Percentiles rank a stretch among this genome's conserved stretches.
These are phyloP conservation scores for Corvus hawaiiensis DNA, from an alignment of 2,113 vertebrate species.

Conservation along the genomic window DNA sequence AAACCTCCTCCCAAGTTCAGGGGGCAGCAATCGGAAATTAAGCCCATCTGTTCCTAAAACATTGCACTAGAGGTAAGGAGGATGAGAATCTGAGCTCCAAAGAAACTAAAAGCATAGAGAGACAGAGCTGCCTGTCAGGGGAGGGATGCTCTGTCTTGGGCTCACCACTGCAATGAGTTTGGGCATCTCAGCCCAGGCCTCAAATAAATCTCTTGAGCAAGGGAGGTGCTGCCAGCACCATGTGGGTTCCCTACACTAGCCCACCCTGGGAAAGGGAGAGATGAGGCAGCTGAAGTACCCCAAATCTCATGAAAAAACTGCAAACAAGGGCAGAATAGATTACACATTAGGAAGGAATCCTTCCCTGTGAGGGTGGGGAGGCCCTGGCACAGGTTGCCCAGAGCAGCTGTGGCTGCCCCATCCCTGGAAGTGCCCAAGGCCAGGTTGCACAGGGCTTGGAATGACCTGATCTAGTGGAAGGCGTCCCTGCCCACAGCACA, in stretches of 20 bases:
- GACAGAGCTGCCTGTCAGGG: neutral
- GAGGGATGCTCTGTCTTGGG: neutral
- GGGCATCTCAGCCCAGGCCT: neutral
- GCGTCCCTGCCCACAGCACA: neutral
- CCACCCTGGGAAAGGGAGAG: neutral
- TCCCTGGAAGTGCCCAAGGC: neutral
- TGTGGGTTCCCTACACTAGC: neutral
- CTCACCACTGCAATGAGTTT: neutral
- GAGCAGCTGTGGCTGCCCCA: neutral
- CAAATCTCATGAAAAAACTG: neutral
- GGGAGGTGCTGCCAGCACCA: neutral
- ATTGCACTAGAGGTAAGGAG: neutral
- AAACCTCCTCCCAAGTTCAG: neutral
- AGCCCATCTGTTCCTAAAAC: constrained; percentile 36
- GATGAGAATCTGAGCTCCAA: neutral
- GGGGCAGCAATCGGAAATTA: constrained; percentile 25
- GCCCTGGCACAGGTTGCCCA: neutral
- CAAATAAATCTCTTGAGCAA: neutral
- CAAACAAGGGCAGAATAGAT: neutral
- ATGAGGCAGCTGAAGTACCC: neutral
- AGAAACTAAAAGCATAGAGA: neutral
- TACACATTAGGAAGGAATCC: neutral
- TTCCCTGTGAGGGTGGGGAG: neutral
- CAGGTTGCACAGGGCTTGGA: neutral
- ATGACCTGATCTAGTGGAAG: neutral